phyloP scores from a whole-genome alignment of 2,113 vertebrate genomes.

The Nestor notabilis region DNA sequence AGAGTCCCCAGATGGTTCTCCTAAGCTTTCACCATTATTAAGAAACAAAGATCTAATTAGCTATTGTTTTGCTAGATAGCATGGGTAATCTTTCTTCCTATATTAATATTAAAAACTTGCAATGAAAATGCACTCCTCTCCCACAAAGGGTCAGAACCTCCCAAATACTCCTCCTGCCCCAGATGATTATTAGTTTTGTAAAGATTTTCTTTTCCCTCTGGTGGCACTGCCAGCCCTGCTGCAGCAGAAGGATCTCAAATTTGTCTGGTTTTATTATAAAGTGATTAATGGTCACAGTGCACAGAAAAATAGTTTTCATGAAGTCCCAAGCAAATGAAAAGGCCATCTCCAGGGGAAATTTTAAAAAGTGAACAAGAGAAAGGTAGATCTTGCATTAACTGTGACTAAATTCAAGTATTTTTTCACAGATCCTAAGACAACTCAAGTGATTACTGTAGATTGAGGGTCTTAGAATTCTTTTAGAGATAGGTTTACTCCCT shows the following conservation, averaged over 20 bases:
- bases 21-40: background rate
- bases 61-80: background rate
- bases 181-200: background rate
- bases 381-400: background rate
- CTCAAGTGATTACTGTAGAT: background rate
- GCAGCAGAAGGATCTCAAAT: background rate
- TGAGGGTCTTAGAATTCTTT: background rate
- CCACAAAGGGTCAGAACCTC: background rate
- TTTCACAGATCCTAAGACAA: background rate
- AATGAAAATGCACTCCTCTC: background rate
- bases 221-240: background rate
- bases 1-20: background rate
- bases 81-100: background rate
- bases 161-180: background rate
- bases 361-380: background rate
- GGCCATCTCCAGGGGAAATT: background rate
- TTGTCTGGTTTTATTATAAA: background rate
- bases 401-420: background rate
- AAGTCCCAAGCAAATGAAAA: background rate
- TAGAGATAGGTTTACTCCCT: background rate
- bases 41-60: slow-evolving; percentile 10
- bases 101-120: background rate
- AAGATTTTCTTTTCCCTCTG: background rate
- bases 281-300: background rate
- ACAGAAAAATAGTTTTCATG: background rate